Conservation (phyloP, 2,113 vertebrate genomes). For the Crotalus tigris region DNA sequence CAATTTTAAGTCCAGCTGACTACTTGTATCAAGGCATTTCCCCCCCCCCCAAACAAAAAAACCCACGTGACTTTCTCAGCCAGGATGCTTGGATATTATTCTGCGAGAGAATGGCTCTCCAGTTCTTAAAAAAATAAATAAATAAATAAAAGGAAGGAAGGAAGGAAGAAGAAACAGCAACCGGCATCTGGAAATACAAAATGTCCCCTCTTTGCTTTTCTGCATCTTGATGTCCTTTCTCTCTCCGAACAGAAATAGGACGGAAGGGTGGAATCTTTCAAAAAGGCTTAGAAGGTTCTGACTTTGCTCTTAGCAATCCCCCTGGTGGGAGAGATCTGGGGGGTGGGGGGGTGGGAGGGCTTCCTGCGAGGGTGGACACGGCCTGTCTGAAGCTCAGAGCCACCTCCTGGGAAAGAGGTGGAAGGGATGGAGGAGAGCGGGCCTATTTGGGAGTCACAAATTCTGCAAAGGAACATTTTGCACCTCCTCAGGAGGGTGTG, state of each 20-base stretch:
- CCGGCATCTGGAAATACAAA: not conserved
- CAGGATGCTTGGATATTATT: not conserved
- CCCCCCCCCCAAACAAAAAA: too few relatives aligned
- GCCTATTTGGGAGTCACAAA: not conserved
- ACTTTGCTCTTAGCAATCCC: not conserved
- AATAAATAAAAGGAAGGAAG: fast-evolving
- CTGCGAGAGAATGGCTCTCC: not conserved
- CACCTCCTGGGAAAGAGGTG: not conserved
- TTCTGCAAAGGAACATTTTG: not conserved
- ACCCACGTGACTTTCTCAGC: not conserved
- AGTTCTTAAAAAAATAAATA: not conserved
- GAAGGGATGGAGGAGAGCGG: not conserved
- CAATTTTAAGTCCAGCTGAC: too few relatives aligned
- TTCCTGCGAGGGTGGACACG: not conserved
- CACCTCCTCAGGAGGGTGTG: not conserved
- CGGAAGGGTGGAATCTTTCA: not conserved
- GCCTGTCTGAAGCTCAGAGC: not conserved
- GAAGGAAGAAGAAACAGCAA: not conserved
- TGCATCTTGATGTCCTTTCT: not conserved
- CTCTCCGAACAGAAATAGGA: not conserved
- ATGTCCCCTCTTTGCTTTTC: not conserved
- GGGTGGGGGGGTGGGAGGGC: too few relatives aligned
- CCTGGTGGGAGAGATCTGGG: too few relatives aligned
- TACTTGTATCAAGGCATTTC: not conserved
- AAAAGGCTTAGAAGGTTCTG: not conserved